Percentiles rank a stretch among this genome's conserved stretches.
These are phyloP conservation scores for Salarias fasciatus DNA, from an alignment of 2,797 vertebrate genomes.

Conservation along the genomic window DNA sequence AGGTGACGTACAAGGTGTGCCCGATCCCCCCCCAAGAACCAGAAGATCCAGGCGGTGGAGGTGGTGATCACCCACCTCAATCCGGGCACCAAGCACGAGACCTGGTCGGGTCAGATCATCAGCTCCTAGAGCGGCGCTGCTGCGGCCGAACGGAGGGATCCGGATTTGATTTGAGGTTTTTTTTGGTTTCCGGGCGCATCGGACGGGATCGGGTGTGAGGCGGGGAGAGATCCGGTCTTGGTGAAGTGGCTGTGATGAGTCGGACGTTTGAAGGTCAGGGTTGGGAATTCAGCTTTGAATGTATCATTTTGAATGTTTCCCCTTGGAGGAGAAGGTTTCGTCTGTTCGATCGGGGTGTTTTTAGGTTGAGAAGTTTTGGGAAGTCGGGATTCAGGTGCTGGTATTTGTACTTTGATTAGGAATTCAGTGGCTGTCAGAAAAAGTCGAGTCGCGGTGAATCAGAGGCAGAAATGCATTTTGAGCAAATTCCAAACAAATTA, in stretches of 20 bases:
- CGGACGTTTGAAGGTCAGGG: neutral
- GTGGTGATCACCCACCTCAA: conserved; percentile 95
- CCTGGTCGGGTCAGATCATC: conserved; percentile 97
- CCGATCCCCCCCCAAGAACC: conserved; percentile 97
- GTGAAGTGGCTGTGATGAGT: neutral
- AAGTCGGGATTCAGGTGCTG: conserved; percentile 10
- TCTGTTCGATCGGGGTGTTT: conserved; percentile 21
- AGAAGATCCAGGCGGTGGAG: conserved; percentile 97
- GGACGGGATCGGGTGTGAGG: conserved; percentile 13
- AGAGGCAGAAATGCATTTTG: conserved; percentile 47
- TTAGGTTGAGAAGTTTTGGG: neutral
- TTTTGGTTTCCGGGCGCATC: conserved; percentile 24
- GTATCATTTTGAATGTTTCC: conserved; percentile 58
- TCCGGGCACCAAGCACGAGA: conserved; percentile 95
- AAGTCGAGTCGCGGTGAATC: conserved; percentile 7
- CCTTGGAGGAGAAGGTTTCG: conserved; percentile 21
- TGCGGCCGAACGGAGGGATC: conserved; percentile 8
- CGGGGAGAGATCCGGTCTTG: neutral
- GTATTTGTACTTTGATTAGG: conserved; percentile 23
- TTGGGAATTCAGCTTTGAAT: conserved; percentile 49
- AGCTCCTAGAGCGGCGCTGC: conserved; percentile 85
- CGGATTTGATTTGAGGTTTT: conserved; percentile 17
- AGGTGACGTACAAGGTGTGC: conserved; percentile 97
- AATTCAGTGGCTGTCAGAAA: conserved; percentile 3
- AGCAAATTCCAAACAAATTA: conserved; percentile 28